A percentile compares a stretch with the other conserved stretches of the same genome.
phyloP scores from a whole-genome alignment of 2,113 vertebrate species.

The Rhea pennata region DNA sequence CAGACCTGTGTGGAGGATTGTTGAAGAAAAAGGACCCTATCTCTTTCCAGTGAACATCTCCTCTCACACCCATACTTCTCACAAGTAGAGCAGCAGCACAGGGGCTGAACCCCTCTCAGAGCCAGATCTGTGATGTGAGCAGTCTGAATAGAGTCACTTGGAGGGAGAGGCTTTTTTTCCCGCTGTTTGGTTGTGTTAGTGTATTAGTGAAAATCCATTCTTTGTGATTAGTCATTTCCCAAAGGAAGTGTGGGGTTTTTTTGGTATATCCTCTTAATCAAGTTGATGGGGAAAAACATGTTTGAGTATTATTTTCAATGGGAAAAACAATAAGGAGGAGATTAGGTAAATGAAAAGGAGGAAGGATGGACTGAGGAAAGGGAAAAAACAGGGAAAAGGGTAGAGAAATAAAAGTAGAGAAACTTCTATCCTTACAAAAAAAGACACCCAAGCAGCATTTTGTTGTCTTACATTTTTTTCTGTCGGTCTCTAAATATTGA shows the following conservation, averaged over 20 bases:
- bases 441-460: neutral
- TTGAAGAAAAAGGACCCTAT: neutral
- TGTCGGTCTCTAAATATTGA: neutral
- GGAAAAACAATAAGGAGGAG: neutral
- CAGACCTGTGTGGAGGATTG: neutral
- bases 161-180: neutral
- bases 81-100: neutral
- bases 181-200: neutral
- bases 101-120: neutral
- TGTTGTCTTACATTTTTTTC: neutral
- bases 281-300: neutral
- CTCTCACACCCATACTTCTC: neutral
- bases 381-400: neutral
- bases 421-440: neutral
- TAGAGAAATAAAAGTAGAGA: neutral
- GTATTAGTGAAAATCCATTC: neutral
- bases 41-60: neutral
- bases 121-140: neutral
- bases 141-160: neutral
- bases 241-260: neutral
- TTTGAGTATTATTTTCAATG: neutral
- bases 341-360: slow-evolving; percentile 24
- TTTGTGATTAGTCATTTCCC: neutral
- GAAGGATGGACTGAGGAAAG: slow-evolving; percentile 10
- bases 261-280: neutral